Evolutionary conservation across 2,113 vertebrate species (phyloP).

Genomic region (Dasyprocta punctata): DNA sequence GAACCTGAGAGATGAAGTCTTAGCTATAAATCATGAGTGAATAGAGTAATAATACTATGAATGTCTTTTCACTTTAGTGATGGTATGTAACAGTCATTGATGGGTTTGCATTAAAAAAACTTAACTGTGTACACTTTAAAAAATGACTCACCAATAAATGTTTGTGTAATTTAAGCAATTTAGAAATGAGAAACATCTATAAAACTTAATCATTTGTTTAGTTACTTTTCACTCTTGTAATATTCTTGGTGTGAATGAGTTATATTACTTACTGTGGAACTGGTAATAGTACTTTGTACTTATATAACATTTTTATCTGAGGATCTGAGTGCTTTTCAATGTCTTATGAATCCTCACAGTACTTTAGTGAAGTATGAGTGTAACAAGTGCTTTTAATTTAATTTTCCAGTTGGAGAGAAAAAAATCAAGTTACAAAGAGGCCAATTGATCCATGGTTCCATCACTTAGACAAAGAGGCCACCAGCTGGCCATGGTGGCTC

Average conservation of each 20-base stretch:
- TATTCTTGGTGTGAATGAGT: constrained; percentile 39
- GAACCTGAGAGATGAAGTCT: constrained; percentile 31
- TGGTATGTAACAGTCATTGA: neutral
- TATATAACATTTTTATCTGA: constrained; percentile 28
- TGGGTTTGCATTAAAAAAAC: neutral
- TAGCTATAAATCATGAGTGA: neutral
- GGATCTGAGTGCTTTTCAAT: constrained; percentile 57
- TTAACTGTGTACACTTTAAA: neutral
- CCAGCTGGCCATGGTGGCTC: neutral
- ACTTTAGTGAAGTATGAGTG: constrained; percentile 35
- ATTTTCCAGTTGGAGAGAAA: constrained; percentile 57
- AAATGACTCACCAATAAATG: constrained; percentile 14
- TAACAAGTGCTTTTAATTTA: constrained; percentile 41
- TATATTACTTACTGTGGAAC: constrained; percentile 49
- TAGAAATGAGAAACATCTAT: constrained; percentile 31
- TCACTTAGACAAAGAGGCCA: neutral
- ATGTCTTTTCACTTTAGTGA: neutral
- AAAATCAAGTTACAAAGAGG: constrained; percentile 39
- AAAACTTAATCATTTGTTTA: constrained; percentile 40
- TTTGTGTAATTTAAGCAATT: constrained; percentile 43
- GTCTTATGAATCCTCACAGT: neutral
- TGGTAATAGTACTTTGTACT: constrained; percentile 44
- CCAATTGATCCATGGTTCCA: neutral
- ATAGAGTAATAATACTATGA: neutral
- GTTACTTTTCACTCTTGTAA: constrained; percentile 17